These are phyloP conservation scores for Daubentonia madagascariensis DNA, from an alignment of 2,113 vertebrate species.

Conservation along the genomic window DNA sequence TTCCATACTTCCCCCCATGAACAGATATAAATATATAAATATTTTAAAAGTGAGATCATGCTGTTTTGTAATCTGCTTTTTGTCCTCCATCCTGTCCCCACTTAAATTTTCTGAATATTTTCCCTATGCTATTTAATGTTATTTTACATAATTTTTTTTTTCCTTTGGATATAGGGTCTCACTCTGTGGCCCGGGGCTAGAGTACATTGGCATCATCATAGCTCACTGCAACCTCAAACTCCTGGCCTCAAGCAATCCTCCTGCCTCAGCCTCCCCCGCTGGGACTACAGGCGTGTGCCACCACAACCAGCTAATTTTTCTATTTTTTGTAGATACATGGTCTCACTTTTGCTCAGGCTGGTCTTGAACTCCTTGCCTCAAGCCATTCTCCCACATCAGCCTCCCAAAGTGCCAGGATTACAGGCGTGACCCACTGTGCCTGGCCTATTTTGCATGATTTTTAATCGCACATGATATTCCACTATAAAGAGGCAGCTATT, in stretches of 20 bases:
- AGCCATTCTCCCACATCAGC: too few species aligned
- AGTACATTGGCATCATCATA: not conserved
- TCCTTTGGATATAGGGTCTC: not conserved
- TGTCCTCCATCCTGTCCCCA: not conserved
- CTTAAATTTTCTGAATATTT: constrained; percentile 1
- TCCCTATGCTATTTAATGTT: not conserved
- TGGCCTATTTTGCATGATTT: not conserved
- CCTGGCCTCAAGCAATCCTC: not conserved
- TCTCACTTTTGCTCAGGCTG: not conserved
- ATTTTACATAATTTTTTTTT: not conserved
- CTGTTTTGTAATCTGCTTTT: not conserved
- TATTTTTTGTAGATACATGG: not conserved
- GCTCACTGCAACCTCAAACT: not conserved
- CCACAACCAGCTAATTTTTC: not conserved
- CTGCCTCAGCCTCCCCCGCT: not conserved
- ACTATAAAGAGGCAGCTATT: not conserved
- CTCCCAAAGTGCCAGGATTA: too few species aligned
- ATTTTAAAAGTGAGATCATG: not conserved
- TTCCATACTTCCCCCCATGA: not conserved
- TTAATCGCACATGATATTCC: not conserved
- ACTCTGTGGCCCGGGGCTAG: not conserved
- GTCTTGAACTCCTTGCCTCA: too few species aligned
- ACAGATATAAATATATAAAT: not conserved
- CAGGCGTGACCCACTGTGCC: too few species aligned
- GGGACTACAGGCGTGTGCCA: not conserved